Evolutionary conservation across 1,140 invertebrate species (phyloP).

Genomic region (Nomia melanderi): DNA sequence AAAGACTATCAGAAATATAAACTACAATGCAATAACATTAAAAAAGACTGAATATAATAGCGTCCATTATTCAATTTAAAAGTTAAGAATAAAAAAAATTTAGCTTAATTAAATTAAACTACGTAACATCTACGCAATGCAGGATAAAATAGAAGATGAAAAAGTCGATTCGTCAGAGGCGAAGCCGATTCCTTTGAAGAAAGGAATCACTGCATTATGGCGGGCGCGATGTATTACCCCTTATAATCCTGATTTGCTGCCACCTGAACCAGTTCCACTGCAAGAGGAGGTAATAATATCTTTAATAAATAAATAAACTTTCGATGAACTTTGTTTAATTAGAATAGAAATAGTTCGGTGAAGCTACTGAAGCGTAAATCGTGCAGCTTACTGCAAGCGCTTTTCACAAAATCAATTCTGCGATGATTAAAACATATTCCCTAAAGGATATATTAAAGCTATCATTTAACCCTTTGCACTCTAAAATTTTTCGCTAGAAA

Average conservation of each 20-base stretch:
- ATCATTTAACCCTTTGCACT: too few species aligned
- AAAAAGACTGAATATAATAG: too few species aligned
- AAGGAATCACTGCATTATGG: conserved; percentile 81
- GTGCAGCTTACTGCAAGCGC: too few species aligned
- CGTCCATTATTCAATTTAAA: too few species aligned
- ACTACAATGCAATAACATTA: too few species aligned
- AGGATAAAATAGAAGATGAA: not conserved
- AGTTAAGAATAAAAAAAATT: too few species aligned
- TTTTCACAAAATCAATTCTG: too few species aligned
- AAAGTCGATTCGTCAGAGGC: not conserved
- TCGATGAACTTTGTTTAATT: not conserved
- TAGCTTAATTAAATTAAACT: not conserved
- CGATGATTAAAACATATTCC: too few species aligned
- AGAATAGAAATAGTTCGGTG: not conserved
- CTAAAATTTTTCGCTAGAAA: too few species aligned
- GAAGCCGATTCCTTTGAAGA: conserved; percentile 41
- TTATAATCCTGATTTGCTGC: conserved; percentile 85
- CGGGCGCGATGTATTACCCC: conserved; percentile 84
- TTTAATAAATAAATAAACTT: not conserved
- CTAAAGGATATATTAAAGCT: too few species aligned
- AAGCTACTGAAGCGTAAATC: too few species aligned
- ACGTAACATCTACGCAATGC: not conserved
- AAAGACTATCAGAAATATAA: too few species aligned
- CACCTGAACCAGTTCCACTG: conserved; percentile 84
- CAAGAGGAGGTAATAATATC: conserved; percentile 66